Evolutionary conservation across 2,888 invertebrate genomes (phyloP).

Genomic region (Nymphalis polychloros): DNA sequence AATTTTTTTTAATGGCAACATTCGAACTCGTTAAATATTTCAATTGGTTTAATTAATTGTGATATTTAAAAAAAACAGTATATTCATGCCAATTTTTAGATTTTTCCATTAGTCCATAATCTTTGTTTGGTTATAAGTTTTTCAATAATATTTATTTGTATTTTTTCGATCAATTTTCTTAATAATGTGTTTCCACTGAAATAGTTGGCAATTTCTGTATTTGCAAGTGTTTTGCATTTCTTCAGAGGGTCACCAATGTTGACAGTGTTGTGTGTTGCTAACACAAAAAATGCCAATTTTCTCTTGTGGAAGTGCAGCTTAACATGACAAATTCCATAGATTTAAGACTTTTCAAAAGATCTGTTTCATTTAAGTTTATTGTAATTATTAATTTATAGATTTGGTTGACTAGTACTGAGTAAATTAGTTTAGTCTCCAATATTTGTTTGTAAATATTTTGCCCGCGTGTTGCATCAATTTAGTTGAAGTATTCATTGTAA

Average conservation of each 20-base stretch:
- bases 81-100: background rate
- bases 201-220: no score
- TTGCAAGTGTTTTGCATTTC: no score
- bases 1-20: background rate
- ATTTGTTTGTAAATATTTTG: slow-evolving; percentile 49
- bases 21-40: background rate
- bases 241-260: no score
- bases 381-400: slow-evolving; percentile 30
- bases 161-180: slow-evolving; percentile 8
- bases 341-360: slow-evolving; percentile 27
- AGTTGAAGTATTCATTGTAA: slow-evolving; percentile 51
- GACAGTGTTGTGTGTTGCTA: no score
- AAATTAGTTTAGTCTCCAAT: slow-evolving; percentile 2
- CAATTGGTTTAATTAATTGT: background rate
- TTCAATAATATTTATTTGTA: slow-evolving; percentile 45
- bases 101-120: slow-evolving; percentile 6
- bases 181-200: background rate
- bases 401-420: slow-evolving; percentile 32
- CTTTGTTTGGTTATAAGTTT: slow-evolving; percentile 13
- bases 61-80: background rate
- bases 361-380: slow-evolving; percentile 30
- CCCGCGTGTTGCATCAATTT: slow-evolving; percentile 33
- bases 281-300: no score
- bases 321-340: slow-evolving; percentile 36
- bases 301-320: no score